phyloP scores from a whole-genome alignment of 2,797 vertebrate genomes.

The Pogonophryne albipinna region DNA sequence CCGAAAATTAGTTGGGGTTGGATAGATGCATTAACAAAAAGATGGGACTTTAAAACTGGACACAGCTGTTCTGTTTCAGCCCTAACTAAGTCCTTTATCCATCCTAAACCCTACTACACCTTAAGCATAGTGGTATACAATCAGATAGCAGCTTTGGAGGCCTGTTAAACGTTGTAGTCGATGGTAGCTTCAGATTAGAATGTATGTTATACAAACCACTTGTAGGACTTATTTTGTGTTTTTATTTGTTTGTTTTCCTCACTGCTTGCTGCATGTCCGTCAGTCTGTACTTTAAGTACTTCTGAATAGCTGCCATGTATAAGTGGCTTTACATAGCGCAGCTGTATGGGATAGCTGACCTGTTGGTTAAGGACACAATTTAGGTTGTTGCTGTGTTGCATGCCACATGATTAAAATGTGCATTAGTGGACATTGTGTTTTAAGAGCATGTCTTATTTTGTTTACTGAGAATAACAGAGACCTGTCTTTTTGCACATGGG shows the following conservation, averaged over 20 bases:
- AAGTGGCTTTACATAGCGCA: conserved; percentile 36
- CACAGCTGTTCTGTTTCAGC: no score
- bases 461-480: neutral
- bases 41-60: no score
- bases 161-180: neutral
- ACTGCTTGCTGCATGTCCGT: conserved; percentile 2
- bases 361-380: conserved; percentile 24
- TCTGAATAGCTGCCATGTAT: conserved; percentile 27
- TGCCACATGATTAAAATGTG: neutral
- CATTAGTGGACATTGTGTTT: neutral
- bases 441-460: neutral
- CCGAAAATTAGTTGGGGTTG: neutral
- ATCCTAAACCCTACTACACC: neutral
- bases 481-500: conserved; percentile 4
- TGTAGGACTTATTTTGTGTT: neutral
- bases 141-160: neutral
- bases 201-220: neutral
- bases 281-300: conserved; percentile 9
- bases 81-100: neutral
- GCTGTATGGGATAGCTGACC: conserved; percentile 20
- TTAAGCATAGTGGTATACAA: neutral
- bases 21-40: neutral
- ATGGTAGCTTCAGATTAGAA: neutral
- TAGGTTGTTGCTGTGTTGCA: neutral
- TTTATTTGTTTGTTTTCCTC: conserved; percentile 2